phyloP scores from a whole-genome alignment of 1,140 invertebrate genomes.

The Drosophila tropicalis region DNA sequence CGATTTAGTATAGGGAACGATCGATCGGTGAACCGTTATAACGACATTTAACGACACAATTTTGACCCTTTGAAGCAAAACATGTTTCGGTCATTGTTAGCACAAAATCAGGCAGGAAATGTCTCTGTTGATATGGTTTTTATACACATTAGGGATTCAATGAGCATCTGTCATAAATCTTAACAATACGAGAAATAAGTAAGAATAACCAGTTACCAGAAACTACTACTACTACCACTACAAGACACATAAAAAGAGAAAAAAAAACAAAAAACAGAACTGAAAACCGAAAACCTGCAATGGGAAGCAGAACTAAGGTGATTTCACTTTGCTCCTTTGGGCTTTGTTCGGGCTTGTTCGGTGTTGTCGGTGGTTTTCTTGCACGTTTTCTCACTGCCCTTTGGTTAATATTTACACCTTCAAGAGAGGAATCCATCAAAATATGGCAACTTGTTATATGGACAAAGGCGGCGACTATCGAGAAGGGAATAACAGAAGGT shows the following conservation, averaged over 20 bases:
- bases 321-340: conserved; percentile 20
- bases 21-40: background rate
- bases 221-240: conserved; percentile 26
- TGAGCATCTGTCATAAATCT: conserved; percentile 55
- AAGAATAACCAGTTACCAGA: conserved; percentile 38
- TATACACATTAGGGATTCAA: conserved; percentile 52
- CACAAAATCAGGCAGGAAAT: background rate
- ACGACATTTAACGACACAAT: no score
- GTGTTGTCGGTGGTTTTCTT: conserved; percentile 14
- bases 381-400: conserved; percentile 72
- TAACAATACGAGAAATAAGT: conserved; percentile 33
- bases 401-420: conserved; percentile 78
- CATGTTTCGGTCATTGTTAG: background rate
- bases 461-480: conserved; percentile 23
- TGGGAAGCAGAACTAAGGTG: conserved; percentile 20
- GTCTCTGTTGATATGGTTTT: conserved; percentile 33
- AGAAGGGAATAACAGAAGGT: no score
- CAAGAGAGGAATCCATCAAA: conserved; percentile 74
- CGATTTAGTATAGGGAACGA: background rate
- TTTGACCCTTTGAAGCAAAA: no score
- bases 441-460: conserved; percentile 74
- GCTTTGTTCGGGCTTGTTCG: background rate
- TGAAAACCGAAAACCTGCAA: background rate
- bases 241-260: conserved; percentile 15
- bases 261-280: no score